Evolutionary conservation across 64 coral and sea anemone genomes (phyloP).

Genomic region (Porites australiensis): DNA sequence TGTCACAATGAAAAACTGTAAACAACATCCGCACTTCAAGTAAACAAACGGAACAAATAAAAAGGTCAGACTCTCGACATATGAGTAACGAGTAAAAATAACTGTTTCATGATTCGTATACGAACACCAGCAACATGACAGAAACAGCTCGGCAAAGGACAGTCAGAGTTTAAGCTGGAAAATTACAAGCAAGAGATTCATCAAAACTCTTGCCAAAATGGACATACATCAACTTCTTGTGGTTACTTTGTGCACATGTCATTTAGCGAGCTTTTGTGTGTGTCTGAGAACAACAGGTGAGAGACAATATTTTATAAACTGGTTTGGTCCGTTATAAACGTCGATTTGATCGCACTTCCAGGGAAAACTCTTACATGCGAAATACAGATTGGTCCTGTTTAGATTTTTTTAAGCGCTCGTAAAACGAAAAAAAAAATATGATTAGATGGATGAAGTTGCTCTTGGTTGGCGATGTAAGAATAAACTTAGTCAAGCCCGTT

Average conservation of each 20-base stretch:
- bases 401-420: too few relatives aligned
- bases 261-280: constrained; percentile 3
- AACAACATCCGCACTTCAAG: too few relatives aligned
- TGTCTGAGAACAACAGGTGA: constrained; percentile 14
- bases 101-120: not conserved
- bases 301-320: constrained; percentile 10
- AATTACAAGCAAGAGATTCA: too few relatives aligned
- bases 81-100: constrained; percentile 29
- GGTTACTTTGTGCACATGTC: constrained; percentile 13
- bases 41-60: too few relatives aligned
- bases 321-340: not conserved
- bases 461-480: too few relatives aligned
- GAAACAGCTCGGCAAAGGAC: not conserved
- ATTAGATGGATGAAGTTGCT: too few relatives aligned
- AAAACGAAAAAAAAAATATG: too few relatives aligned
- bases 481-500: too few relatives aligned
- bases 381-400: too few relatives aligned
- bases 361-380: too few relatives aligned
- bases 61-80: constrained; percentile 23
- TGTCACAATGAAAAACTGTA: too few relatives aligned
- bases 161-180: too few relatives aligned
- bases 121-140: not conserved
- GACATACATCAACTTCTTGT: not conserved
- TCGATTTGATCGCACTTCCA: not conserved
- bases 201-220: not conserved